Evolutionary conservation across 2,888 invertebrate genomes (phyloP).

Genomic region (Kuschelorhynchus macadamiae): DNA sequence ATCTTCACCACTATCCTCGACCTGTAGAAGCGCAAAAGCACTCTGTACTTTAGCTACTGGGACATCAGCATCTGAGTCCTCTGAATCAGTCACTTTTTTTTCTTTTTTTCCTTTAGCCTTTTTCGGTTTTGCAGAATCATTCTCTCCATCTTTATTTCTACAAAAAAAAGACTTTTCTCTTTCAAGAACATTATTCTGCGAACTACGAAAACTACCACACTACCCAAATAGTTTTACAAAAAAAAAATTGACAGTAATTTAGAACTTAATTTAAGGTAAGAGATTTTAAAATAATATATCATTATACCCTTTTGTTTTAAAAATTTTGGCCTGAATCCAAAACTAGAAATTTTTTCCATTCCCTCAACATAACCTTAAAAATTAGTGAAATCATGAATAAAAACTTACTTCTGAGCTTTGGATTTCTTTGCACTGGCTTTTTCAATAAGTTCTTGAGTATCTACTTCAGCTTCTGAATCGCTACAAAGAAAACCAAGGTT

Average conservation of each 20-base stretch:
- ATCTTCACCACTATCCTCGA: constrained; percentile 74
- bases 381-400: constrained; percentile 22
- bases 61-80: constrained; percentile 66
- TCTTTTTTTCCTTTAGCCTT: constrained; percentile 61
- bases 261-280: too few species aligned
- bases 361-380: constrained; percentile 56
- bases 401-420: constrained; percentile 61
- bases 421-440: constrained; percentile 62
- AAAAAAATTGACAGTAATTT: too few species aligned
- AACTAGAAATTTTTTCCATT: background rate
- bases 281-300: too few species aligned
- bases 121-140: constrained; percentile 51
- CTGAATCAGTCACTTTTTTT: constrained; percentile 62
- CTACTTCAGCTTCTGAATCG: constrained; percentile 73
- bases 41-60: constrained; percentile 67
- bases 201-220: too few species aligned
- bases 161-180: too few species aligned
- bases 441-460: constrained; percentile 60
- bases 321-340: constrained; percentile 19
- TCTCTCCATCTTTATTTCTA: constrained; percentile 40
- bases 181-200: too few species aligned
- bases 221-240: too few species aligned
- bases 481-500: constrained; percentile 68
- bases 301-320: too few species aligned
- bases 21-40: constrained; percentile 77